phyloP scores from a whole-genome alignment of 2,797 vertebrate species.

The Prionace glauca region DNA sequence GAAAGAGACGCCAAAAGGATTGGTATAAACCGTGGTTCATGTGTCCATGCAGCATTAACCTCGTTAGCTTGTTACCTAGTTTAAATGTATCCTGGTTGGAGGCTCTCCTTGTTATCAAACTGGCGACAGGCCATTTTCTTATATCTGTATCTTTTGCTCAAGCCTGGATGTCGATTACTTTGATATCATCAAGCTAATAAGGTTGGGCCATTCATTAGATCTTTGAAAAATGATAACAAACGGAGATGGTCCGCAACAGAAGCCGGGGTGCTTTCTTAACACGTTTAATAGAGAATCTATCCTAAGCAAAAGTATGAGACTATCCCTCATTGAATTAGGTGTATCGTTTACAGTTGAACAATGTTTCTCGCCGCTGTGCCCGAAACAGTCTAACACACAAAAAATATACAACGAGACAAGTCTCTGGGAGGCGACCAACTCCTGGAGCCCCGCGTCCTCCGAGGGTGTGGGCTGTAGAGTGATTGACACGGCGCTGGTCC shows the following conservation, averaged over 20 bases:
- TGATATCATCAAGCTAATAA: conserved; percentile 20
- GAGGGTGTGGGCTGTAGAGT: not conserved
- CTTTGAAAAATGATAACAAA: not conserved
- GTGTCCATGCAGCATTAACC: not conserved
- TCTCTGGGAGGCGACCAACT: not conserved
- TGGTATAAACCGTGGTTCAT: too few relatives aligned
- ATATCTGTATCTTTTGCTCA: not conserved
- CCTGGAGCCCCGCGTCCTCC: not conserved
- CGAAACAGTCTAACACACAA: not conserved
- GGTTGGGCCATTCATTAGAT: not conserved
- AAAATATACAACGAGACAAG: not conserved
- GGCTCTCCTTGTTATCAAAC: not conserved
- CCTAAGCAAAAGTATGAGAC: not conserved
- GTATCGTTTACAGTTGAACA: not conserved
- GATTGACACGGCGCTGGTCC: not conserved
- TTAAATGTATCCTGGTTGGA: not conserved
- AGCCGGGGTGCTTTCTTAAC: not conserved
- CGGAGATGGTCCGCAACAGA: not conserved
- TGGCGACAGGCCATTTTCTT: not conserved
- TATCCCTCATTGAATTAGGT: not conserved
- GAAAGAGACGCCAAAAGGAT: too few relatives aligned
- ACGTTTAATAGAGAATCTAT: not conserved
- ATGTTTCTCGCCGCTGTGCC: not conserved
- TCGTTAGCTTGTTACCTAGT: not conserved
- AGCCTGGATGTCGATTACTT: not conserved